These are phyloP conservation scores for Alectoris magna DNA, from an alignment of 2,797 vertebrate genomes.

Conservation along the genomic window DNA sequence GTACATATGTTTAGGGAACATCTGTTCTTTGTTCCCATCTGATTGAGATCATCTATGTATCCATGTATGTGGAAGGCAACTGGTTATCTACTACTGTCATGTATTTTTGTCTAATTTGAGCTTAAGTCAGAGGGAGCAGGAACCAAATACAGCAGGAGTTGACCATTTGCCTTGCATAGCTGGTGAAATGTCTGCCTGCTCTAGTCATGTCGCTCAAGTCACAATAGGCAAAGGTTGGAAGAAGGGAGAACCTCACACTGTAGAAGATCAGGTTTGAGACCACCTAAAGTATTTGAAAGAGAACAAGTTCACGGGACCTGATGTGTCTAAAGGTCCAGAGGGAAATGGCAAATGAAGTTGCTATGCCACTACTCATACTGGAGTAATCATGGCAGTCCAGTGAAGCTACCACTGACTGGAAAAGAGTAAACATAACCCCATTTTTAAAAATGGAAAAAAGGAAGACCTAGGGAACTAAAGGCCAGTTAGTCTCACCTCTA, in stretches of 20 bases:
- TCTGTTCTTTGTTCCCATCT: conserved; percentile 44
- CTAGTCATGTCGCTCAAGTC: neutral
- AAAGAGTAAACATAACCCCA: neutral
- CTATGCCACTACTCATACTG: neutral
- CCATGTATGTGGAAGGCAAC: neutral
- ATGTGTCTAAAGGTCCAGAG: neutral
- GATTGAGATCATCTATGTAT: conserved; percentile 7
- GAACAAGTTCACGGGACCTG: neutral
- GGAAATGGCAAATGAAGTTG: neutral
- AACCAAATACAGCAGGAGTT: neutral
- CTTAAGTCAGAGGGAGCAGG: neutral
- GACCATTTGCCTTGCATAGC: neutral
- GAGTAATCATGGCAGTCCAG: neutral
- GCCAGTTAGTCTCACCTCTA: too few species aligned
- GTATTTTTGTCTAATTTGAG: neutral
- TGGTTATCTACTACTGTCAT: neutral
- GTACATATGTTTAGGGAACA: conserved; percentile 57
- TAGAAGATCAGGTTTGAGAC: neutral
- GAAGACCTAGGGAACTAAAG: too few species aligned
- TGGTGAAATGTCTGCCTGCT: neutral
- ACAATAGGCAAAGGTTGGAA: neutral
- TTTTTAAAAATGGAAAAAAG: too few species aligned
- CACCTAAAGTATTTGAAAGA: neutral
- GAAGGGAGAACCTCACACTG: neutral
- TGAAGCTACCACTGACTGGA: neutral